Percentiles rank a stretch among this genome's conserved stretches.
phyloP scores from a whole-genome alignment of 2,888 invertebrate species.

The Bellardia bayeri region DNA sequence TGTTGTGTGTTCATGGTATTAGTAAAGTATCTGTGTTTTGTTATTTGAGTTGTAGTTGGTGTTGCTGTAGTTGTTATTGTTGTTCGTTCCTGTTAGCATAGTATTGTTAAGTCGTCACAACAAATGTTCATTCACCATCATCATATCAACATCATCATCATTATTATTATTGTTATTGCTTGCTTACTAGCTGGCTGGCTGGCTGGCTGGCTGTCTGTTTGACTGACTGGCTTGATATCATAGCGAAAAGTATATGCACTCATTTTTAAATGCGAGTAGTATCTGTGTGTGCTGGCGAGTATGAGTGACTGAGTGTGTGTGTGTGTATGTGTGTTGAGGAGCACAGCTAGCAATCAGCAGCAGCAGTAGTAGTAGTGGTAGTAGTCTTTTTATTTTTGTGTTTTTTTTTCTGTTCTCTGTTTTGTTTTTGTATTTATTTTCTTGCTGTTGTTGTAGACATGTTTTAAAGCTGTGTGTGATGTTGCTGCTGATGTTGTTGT shows the following conservation, averaged over 20 bases:
- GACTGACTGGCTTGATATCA: conserved; percentile 54
- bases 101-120: conserved; percentile 70
- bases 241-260: conserved; percentile 34
- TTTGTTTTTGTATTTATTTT: conserved; percentile 43
- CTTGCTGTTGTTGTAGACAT: conserved; percentile 63
- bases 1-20: conserved; percentile 46
- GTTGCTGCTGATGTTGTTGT: conserved; percentile 70
- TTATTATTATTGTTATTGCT: conserved; percentile 55
- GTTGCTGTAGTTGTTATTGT: conserved; percentile 58
- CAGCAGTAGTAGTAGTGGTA: conserved; percentile 56
- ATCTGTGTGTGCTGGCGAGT: conserved; percentile 48
- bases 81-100: conserved; percentile 48
- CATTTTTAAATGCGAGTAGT: conserved; percentile 41
- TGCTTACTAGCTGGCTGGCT: conserved; percentile 36
- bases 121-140: conserved; percentile 71
- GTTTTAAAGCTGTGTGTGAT: conserved; percentile 67
- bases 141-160: conserved; percentile 62
- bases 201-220: conserved; percentile 42
- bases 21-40: conserved; percentile 61
- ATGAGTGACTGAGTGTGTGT: conserved; percentile 70
- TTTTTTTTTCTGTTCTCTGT: conserved; percentile 44
- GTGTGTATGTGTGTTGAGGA: conserved; percentile 46
- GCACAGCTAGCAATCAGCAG: conserved; percentile 44
- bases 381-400: conserved; percentile 40
- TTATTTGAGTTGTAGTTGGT: conserved; percentile 59